Evolutionary conservation across 2,797 vertebrate genomes (phyloP).

Genomic region (Gadopsis bispinosus): DNA sequence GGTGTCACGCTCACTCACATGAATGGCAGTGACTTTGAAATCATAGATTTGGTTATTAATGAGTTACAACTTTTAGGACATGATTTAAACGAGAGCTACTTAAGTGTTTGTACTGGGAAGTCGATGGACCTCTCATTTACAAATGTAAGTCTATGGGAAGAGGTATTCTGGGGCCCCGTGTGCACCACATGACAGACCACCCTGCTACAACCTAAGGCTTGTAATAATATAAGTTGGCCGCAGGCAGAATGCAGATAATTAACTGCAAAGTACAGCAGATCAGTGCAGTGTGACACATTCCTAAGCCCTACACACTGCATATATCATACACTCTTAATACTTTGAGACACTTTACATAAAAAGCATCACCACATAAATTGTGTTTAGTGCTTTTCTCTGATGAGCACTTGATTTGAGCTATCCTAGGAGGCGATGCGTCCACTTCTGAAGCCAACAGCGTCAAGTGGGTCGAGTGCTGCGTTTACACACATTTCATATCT

Average conservation of each 20-base stretch:
- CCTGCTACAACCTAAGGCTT: not conserved
- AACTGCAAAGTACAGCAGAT: not conserved
- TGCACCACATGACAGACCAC: no score
- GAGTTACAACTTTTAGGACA: no score
- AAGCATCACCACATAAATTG: not conserved
- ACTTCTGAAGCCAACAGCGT: constrained; percentile 24
- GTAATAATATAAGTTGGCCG: not conserved
- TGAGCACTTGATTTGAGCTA: constrained; percentile 16
- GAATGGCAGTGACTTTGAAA: no score
- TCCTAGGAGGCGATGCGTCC: not conserved
- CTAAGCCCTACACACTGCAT: not conserved
- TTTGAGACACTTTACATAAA: not conserved
- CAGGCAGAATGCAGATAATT: constrained; percentile 19
- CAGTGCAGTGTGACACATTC: not conserved
- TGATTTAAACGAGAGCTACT: no score
- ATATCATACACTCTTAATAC: not conserved
- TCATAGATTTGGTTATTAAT: no score
- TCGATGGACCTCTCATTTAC: no score
- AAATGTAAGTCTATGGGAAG: no score
- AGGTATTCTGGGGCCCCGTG: no score
- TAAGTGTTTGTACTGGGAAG: no score
- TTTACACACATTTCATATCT: not conserved
- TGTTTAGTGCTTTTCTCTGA: constrained; percentile 13
- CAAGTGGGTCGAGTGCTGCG: not conserved
- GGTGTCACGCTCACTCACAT: no score